A percentile compares a stretch with the other conserved stretches of the same genome.
Conservation (phyloP, 1,140 invertebrate species). For the Drosophila nasuta region DNA sequence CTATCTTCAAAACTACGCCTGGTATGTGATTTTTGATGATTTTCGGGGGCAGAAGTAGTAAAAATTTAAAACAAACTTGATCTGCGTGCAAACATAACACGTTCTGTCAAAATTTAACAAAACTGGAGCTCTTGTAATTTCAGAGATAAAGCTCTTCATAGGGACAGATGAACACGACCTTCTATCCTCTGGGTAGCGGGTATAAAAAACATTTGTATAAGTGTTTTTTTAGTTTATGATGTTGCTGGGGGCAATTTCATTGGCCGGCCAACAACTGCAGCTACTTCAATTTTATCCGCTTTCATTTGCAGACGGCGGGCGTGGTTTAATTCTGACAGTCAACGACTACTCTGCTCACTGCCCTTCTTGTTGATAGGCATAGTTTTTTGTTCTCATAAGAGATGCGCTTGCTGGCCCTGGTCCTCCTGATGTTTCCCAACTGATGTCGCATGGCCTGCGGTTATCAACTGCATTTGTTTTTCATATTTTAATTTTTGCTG, state of each 20-base stretch:
- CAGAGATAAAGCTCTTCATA: too few relatives aligned
- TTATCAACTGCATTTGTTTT: conserved; percentile 11
- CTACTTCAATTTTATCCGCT: conserved; percentile 51
- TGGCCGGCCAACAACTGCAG: conserved; percentile 53
- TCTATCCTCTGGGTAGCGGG: too few relatives aligned
- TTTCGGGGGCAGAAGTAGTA: too few relatives aligned
- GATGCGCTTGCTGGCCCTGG: conserved; percentile 14
- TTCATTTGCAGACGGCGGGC: conserved; percentile 46
- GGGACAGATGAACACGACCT: too few relatives aligned
- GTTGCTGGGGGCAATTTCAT: conserved; percentile 41
- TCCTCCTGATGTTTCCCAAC: not conserved
- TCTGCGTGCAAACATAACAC: too few relatives aligned
- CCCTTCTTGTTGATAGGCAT: conserved; percentile 20
- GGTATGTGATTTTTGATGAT: too few relatives aligned
- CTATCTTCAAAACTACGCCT: too few relatives aligned
- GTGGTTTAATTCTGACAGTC: conserved; percentile 47
- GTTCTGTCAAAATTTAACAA: too few relatives aligned
- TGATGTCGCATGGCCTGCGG: conserved; percentile 47
- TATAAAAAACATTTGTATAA: too few relatives aligned
- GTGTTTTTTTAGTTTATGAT: conserved; percentile 7
- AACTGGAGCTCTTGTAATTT: too few relatives aligned
- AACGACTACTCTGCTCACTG: conserved; percentile 36
- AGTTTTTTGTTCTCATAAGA: conserved; percentile 14
- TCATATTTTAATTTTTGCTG: conserved; percentile 11
- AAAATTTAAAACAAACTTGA: too few relatives aligned